Percentiles rank a stretch among this genome's conserved stretches.
Conservation (phyloP, 2,888 invertebrate species). For the Drosophila dives region DNA sequence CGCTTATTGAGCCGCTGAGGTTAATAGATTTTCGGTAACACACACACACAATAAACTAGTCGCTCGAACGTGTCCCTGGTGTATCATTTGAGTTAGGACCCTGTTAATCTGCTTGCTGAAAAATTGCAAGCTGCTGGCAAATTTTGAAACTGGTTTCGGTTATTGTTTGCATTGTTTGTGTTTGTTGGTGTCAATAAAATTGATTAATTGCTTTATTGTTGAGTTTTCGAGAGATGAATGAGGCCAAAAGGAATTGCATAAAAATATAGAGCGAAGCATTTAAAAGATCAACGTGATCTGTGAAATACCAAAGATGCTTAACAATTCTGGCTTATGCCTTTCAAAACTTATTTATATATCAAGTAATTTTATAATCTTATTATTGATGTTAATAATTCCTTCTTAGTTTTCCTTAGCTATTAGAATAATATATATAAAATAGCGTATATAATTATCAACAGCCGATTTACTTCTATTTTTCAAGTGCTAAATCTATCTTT, state of each 20-base stretch:
- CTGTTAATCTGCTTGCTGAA: conserved; percentile 75
- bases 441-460: not conserved
- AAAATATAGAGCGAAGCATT: conserved; percentile 38
- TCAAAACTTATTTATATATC: not conserved
- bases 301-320: conserved; percentile 14
- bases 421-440: no score
- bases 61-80: conserved; percentile 69
- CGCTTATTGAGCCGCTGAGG: conserved; percentile 69
- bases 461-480: not conserved
- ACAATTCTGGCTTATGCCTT: not conserved
- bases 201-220: conserved; percentile 78
- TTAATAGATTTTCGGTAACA: conserved; percentile 65
- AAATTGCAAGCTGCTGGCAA: conserved; percentile 69
- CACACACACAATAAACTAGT: conserved; percentile 50
- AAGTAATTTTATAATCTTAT: not conserved
- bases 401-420: no score
- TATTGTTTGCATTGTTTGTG: conserved; percentile 45
- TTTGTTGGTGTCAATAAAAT: conserved; percentile 67
- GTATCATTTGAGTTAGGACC: conserved; percentile 64
- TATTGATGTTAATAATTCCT: not conserved
- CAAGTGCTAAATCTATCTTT: not conserved
- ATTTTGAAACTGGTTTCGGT: conserved; percentile 33
- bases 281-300: conserved; percentile 29
- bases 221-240: conserved; percentile 30
- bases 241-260: conserved; percentile 48